These are phyloP conservation scores for Semotilus atromaculatus DNA, from an alignment of 2,797 vertebrate genomes.

Conservation along the genomic window DNA sequence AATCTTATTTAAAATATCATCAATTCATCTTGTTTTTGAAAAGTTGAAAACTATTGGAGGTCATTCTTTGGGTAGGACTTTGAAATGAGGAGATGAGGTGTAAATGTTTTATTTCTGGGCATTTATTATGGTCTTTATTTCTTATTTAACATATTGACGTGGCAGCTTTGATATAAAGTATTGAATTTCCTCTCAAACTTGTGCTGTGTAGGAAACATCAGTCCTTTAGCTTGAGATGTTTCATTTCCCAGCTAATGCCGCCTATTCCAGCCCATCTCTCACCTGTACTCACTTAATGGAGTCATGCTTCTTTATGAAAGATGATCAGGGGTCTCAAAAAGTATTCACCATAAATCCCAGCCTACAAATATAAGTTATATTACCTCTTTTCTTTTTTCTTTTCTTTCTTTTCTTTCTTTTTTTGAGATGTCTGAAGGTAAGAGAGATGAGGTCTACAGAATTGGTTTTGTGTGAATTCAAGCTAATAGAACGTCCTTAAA, in stretches of 20 bases:
- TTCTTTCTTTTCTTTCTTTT: not conserved
- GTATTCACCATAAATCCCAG: conserved; percentile 29
- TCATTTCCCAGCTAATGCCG: conserved; percentile 71
- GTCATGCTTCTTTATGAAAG: conserved; percentile 61
- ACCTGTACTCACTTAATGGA: conserved; percentile 58
- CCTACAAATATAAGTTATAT: not conserved
- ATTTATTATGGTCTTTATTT: no score
- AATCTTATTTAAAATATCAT: not conserved
- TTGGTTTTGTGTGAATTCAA: not conserved
- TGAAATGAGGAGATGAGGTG: conserved; percentile 51
- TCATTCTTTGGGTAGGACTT: conserved; percentile 27
- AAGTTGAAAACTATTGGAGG: not conserved
- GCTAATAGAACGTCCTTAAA: not conserved
- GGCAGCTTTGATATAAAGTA: conserved; percentile 59
- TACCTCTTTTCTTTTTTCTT: not conserved
- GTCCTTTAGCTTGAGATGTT: conserved; percentile 61
- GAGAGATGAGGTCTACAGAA: not conserved
- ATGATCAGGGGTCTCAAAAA: conserved; percentile 43
- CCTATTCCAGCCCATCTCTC: conserved; percentile 57
- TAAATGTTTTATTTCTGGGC: conserved; percentile 20
- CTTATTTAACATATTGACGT: conserved; percentile 57
- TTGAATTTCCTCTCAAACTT: conserved; percentile 33
- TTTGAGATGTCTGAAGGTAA: not conserved
- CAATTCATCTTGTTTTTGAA: not conserved
- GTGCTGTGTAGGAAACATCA: conserved; percentile 58